A percentile compares a stretch with the other conserved stretches of the same genome.
Conservation (phyloP, 1,140 invertebrate species). For the Belonocnema kinseyi region DNA sequence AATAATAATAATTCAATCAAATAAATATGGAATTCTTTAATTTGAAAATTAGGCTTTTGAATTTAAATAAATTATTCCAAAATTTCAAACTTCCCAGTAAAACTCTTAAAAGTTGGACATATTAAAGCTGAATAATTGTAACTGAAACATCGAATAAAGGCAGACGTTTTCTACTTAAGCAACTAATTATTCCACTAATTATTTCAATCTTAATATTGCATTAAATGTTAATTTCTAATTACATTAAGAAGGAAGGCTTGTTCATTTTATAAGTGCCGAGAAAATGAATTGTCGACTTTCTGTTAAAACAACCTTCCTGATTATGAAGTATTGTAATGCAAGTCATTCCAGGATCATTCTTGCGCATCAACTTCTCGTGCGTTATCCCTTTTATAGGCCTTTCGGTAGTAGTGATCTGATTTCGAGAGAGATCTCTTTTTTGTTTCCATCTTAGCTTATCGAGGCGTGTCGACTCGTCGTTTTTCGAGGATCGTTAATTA, state of each 20-base stretch:
- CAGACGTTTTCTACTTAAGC: not conserved
- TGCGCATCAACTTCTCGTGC: not conserved
- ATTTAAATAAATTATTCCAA: too few species aligned
- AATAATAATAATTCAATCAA: too few species aligned
- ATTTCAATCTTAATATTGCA: not conserved
- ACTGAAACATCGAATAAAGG: not conserved
- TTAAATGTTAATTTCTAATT: not conserved
- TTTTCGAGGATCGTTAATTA: slow-evolving; percentile 27
- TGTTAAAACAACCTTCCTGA: not conserved
- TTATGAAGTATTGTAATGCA: slow-evolving; percentile 1
- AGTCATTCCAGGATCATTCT: slow-evolving; percentile 18
- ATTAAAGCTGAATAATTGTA: too few species aligned
- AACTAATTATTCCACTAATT: slow-evolving; percentile 1
- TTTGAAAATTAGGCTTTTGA: too few species aligned
- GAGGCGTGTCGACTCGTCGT: slow-evolving; percentile 19
- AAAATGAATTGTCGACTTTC: slow-evolving; percentile 1
- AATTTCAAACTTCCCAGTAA: too few species aligned
- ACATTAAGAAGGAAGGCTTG: not conserved
- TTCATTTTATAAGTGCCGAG: slow-evolving; percentile 3
- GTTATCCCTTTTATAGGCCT: not conserved
- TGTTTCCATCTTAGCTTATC: slow-evolving; percentile 3
- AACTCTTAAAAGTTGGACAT: too few species aligned
- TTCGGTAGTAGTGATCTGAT: slow-evolving; percentile 12
- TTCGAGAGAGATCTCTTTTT: slow-evolving; percentile 10
- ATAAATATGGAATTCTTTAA: too few species aligned